Conservation (phyloP, 2,797 vertebrate genomes). For the Trachurus trachurus region DNA sequence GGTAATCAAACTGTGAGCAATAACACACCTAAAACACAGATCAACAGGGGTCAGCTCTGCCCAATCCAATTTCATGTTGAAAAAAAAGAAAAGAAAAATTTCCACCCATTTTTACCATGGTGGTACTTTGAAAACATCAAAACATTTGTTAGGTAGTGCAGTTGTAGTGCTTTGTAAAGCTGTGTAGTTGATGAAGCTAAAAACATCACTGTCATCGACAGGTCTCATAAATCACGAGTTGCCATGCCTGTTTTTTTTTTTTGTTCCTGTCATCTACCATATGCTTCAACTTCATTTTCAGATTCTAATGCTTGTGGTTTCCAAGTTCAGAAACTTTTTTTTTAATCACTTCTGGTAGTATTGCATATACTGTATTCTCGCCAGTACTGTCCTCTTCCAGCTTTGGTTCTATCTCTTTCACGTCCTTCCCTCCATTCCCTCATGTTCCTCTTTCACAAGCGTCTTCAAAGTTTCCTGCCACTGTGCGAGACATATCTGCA, state of each 20-base stretch:
- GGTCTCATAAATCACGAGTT: constrained; percentile 68
- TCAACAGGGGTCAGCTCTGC: constrained; percentile 43
- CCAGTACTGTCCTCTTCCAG: constrained; percentile 18
- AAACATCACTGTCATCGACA: constrained; percentile 56
- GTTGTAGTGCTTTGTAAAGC: constrained; percentile 36
- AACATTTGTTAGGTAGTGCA: constrained; percentile 39
- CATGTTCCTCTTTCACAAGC: constrained; percentile 56
- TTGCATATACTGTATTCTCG: constrained; percentile 24
- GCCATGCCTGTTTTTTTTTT: constrained; percentile 14
- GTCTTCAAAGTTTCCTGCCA: constrained; percentile 70
- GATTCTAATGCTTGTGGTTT: constrained; percentile 8
- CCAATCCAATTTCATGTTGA: constrained; percentile 49
- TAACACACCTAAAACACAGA: constrained; percentile 51
- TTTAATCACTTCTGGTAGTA: constrained; percentile 7
- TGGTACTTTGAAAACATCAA: constrained; percentile 30
- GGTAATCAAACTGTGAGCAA: constrained; percentile 73
- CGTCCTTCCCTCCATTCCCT: constrained; percentile 40
- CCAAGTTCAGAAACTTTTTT: constrained; percentile 12
- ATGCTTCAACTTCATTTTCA: constrained; percentile 43
- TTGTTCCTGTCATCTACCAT: constrained; percentile 22
- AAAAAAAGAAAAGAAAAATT: background rate
- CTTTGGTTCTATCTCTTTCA: constrained; percentile 43
- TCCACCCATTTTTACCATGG: constrained; percentile 14
- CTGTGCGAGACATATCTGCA: constrained; percentile 83
- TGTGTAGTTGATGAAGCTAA: constrained; percentile 52